Percentiles rank a stretch among this genome's conserved stretches.
Conservation (phyloP, 2,888 invertebrate genomes). For the Papilio protenor region DNA sequence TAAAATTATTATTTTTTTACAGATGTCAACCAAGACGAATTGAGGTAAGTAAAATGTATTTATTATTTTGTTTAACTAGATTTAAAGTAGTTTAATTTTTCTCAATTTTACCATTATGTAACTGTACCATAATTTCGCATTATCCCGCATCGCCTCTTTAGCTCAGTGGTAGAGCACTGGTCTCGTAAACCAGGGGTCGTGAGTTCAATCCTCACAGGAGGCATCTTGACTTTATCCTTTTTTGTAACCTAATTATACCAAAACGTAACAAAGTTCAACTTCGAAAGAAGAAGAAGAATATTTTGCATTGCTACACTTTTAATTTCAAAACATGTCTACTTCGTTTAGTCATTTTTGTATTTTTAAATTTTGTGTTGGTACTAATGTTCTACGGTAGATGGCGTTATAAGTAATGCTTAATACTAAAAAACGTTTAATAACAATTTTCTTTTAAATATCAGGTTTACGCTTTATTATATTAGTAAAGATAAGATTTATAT, state of each 20-base stretch:
- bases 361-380: not conserved
- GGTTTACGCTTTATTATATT: not conserved
- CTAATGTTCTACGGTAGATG: not conserved
- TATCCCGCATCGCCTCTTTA: conserved; percentile 85
- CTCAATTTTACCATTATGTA: not conserved
- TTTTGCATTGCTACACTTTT: not conserved
- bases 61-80: not conserved
- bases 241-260: not conserved
- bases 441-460: not conserved
- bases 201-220: conserved; percentile 93
- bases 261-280: not conserved
- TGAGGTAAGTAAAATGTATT: conserved; percentile 50
- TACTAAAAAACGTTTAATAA: not conserved
- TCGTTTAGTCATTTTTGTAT: not conserved
- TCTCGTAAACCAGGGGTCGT: conserved; percentile 94
- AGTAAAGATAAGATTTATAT: not conserved
- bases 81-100: not conserved
- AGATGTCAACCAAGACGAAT: conserved; percentile 18
- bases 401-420: not conserved
- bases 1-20: conserved; percentile 40
- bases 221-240: conserved; percentile 65
- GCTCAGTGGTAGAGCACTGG: conserved; percentile 94
- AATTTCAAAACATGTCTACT: not conserved
- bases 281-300: not conserved
- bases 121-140: conserved; percentile 36